Evolutionary conservation across 2,888 invertebrate genomes (phyloP).

Genomic region (Parasteatoda lunata): DNA sequence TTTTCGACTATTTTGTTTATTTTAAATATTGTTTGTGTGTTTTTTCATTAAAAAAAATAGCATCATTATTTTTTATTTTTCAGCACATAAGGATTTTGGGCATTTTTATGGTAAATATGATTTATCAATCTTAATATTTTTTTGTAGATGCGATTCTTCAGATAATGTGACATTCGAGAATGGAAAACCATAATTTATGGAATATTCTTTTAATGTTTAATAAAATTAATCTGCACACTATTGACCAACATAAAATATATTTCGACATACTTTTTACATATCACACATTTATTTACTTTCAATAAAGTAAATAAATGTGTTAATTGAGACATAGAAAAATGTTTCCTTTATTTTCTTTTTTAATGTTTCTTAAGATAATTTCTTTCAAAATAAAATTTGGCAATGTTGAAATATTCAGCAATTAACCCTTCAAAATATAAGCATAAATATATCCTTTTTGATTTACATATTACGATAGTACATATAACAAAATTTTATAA

Average conservation of each 20-base stretch:
- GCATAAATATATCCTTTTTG: no score
- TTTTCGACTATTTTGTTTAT: not conserved
- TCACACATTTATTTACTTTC: no score
- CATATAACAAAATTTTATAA: no score
- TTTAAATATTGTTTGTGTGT: slow-evolving; percentile 2
- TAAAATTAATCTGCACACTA: not conserved
- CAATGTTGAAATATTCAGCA: no score
- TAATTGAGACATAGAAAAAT: not conserved
- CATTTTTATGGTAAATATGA: slow-evolving; percentile 86
- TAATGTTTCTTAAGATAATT: no score
- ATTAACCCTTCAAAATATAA: no score
- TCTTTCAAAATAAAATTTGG: no score
- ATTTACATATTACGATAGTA: no score
- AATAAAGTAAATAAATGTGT: not conserved
- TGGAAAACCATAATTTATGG: no score
- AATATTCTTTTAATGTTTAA: no score
- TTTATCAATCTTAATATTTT: slow-evolving; percentile 1
- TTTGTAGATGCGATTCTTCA: no score
- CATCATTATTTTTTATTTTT: slow-evolving; percentile 64
- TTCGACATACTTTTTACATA: not conserved
- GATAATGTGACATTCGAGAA: no score
- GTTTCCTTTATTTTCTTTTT: not conserved
- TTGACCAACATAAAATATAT: not conserved
- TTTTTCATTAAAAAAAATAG: not conserved
- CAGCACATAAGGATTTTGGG: slow-evolving; percentile 84